Conservation (phyloP, 2,797 vertebrate genomes). For the Sebastes trivittatus region DNA sequence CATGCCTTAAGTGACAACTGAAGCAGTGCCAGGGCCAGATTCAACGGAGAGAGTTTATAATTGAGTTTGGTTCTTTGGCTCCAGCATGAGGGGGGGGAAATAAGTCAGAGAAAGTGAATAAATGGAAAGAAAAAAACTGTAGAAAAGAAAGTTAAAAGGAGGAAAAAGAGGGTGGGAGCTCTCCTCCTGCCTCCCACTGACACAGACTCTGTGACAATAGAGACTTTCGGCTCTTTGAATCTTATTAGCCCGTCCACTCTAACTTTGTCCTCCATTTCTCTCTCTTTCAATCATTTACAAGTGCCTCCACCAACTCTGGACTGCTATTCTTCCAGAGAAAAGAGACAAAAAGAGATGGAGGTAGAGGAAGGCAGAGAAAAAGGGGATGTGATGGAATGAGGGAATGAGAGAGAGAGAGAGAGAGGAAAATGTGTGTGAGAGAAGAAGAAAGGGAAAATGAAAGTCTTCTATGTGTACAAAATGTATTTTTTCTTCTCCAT, state of each 20-base stretch:
- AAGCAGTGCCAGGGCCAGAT: constrained; percentile 33
- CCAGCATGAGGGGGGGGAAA: constrained; percentile 1
- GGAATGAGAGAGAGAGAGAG: background rate
- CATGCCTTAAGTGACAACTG: constrained; percentile 46
- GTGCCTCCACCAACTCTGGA: constrained; percentile 23
- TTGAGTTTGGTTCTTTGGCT: constrained; percentile 50
- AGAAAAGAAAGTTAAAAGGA: constrained; percentile 6
- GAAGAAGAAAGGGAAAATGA: background rate
- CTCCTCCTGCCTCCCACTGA: constrained; percentile 48
- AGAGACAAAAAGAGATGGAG: background rate
- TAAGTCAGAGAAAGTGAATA: constrained; percentile 3
- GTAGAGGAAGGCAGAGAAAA: background rate
- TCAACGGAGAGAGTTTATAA: constrained; percentile 51
- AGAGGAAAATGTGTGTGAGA: background rate
- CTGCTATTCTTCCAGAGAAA: constrained; percentile 33
- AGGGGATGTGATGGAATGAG: background rate
- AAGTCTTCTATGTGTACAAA: background rate
- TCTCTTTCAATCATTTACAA: constrained; percentile 58
- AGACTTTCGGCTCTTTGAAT: constrained; percentile 54
- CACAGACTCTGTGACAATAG: constrained; percentile 47
- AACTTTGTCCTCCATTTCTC: constrained; percentile 19
- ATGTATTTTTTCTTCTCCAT: background rate
- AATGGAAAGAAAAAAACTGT: constrained; percentile 1
- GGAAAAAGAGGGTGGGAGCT: constrained; percentile 1
- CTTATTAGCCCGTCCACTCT: constrained; percentile 54